Evolutionary conservation across 1,140 invertebrate genomes (phyloP), one percentile per base, ranked within the genome.

Genomic region (Brachionus angularis): DNA sequence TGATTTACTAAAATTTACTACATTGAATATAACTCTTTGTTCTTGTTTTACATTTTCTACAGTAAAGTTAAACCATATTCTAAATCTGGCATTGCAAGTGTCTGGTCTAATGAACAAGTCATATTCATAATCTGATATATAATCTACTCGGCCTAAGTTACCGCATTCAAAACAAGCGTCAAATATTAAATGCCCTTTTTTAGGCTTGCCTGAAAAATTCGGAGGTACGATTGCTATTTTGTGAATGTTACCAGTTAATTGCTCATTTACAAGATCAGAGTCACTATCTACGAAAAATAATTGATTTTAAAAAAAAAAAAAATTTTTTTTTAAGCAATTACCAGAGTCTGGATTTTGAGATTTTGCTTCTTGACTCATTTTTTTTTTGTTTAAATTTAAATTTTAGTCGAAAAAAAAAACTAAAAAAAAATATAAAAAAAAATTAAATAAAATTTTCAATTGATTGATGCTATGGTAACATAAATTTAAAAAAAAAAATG

Each of bases 41-140:
- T 96, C 91, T 29, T 87, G 83, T 73, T 89, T 89, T 0, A 93
- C 91, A 82, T 98, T 98, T 79, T 97, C 93, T 10, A 97, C 93
- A 0, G 91, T 93, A 77, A 98, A 98, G 80, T 98, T 95, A 79
- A 96, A 98, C 94, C 94, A 98, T 71, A 96, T 87, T 42, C 95
- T 84, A 64, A 91, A 87, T 31, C 91, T 85, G 0, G 93, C 93
- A 79, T 93, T 92, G 79, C 93, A 96, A 0, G 93, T 96, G 80
- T 98, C 95, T 0, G 95, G 94, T 50, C 95, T 83, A 39, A 98
- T 88, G 82, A 91, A 98, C 7, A 98, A 84, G 82, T 98, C 95
- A 81, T 97, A 97, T 79, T 98, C 94, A 78, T 88, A 89, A 76
- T 96, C 93, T 0, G 89, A 90, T 72, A 97, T 86, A 72, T 94